Evolutionary conservation across 2,888 invertebrate species (phyloP).

Genomic region (Timema podura): DNA sequence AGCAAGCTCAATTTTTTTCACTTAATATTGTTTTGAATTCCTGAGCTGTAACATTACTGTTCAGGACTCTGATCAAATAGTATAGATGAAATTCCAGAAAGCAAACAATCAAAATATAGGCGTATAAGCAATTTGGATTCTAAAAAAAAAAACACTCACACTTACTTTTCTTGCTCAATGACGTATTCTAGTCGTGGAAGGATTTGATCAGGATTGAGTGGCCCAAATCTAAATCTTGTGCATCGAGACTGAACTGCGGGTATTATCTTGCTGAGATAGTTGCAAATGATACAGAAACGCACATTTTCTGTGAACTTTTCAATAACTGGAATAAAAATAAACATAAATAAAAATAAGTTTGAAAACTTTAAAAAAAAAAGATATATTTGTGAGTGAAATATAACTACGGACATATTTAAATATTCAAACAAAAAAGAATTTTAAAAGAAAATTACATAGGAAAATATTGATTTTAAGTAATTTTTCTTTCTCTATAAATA

Average conservation of each 20-base stretch:
- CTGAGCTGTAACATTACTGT: too few species aligned
- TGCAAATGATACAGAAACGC: conserved; percentile 97
- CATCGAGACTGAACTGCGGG: conserved; percentile 98
- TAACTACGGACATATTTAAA: too few species aligned
- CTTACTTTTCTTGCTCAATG: conserved; percentile 75
- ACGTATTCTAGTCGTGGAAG: conserved; percentile 83
- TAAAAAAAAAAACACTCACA: conserved; percentile 19
- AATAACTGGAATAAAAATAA: conserved; percentile 65
- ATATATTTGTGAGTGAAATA: too few species aligned
- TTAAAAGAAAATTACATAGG: conserved; percentile 25
- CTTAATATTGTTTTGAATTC: too few species aligned
- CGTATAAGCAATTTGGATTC: too few species aligned
- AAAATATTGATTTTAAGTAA: conserved; percentile 16
- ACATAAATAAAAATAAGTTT: conserved; percentile 36
- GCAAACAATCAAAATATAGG: too few species aligned
- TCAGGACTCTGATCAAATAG: conserved; percentile 9
- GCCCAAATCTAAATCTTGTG: conserved; percentile 94
- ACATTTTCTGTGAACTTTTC: conserved; percentile 99
- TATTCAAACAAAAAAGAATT: background rate
- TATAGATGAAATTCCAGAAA: too few species aligned
- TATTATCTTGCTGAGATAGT: conserved; percentile 97
- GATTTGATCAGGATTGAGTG: conserved; percentile 80
- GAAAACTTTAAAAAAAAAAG: too few species aligned
- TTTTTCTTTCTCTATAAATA: background rate
- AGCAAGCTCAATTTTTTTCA: conserved; percentile 1